Evolutionary conservation across 2,888 invertebrate genomes (phyloP).

Genomic region (Drosophila kanekoi): DNA sequence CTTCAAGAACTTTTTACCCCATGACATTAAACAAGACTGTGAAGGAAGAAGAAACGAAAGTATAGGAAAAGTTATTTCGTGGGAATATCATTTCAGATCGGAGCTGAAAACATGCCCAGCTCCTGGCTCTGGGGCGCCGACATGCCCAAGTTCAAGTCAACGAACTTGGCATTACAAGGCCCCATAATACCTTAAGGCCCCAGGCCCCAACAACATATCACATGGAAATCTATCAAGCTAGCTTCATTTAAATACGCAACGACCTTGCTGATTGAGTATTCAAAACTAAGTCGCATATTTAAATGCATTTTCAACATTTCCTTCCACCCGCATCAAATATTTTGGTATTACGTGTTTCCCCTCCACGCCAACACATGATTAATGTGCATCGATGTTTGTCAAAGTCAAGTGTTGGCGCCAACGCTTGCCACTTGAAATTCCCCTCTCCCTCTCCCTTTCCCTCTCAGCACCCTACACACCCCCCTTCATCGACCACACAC

Average conservation of each 20-base stretch:
- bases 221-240: slow-evolving; percentile 10
- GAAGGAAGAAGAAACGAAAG: too few species aligned
- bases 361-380: slow-evolving; percentile 48
- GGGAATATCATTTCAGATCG: not conserved
- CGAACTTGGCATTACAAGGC: slow-evolving; percentile 43
- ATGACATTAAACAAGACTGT: too few species aligned
- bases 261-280: slow-evolving; percentile 29
- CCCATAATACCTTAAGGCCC: slow-evolving; percentile 5
- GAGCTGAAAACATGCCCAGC: not conserved
- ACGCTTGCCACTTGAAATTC: slow-evolving; percentile 56
- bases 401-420: slow-evolving; percentile 83
- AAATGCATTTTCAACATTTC: slow-evolving; percentile 19
- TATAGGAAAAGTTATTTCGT: too few species aligned
- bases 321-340: slow-evolving; percentile 6
- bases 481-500: not conserved
- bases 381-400: slow-evolving; percentile 69
- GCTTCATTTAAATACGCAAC: slow-evolving; percentile 4
- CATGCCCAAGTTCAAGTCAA: slow-evolving; percentile 46
- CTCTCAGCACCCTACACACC: not conserved
- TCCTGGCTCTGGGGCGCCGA: not conserved
- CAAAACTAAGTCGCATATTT: not conserved
- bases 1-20: too few species aligned
- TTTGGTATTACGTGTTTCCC: slow-evolving; percentile 21
- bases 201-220: not conserved
- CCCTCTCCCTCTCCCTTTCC: not conserved